Conservation (phyloP, 2,113 vertebrate species). For the Bos taurus region ARS-UCD2.0 NC_037336.1:38302501-38303000, state of each 20-base stretch:
- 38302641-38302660: background rate
- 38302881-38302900: background rate
- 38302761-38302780: conserved; percentile 23
- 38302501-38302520: background rate
- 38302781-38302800: background rate
- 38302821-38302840: background rate
- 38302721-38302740: background rate
- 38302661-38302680: background rate
- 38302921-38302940: background rate
- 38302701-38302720: background rate
- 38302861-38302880: background rate
- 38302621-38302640: background rate
- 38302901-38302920: background rate
- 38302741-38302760: background rate
- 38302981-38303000: background rate
- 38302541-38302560: background rate
- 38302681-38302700: background rate
- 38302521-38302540: background rate
- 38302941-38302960: background rate
- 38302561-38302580: background rate
- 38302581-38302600: background rate
- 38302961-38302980: background rate
- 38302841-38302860: background rate
- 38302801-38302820: background rate
- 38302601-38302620: background rate